Percentiles rank a stretch among this genome's conserved stretches.
Evolutionary conservation across 2,888 invertebrate species (phyloP).

Genomic region (Campaea margaritaria): DNA sequence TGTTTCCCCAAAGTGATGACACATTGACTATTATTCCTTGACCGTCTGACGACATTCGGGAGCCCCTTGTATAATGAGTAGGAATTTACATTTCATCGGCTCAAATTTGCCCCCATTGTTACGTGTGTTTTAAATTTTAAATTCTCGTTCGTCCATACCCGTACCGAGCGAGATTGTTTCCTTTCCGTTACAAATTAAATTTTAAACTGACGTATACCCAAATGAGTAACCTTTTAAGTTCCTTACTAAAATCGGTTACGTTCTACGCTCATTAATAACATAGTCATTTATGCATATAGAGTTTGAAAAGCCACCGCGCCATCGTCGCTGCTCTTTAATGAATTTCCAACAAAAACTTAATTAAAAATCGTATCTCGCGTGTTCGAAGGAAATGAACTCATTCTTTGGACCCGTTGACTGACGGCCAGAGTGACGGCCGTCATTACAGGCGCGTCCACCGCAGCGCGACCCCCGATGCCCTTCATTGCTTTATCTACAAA

Average conservation of each 20-base stretch:
- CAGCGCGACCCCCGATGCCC: constrained; percentile 60
- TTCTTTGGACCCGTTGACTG: constrained; percentile 80
- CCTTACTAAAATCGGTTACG: constrained; percentile 43
- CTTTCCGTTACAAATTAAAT: constrained; percentile 54
- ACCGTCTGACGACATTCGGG: constrained; percentile 67
- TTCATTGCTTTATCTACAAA: constrained; percentile 52
- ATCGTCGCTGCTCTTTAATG: constrained; percentile 77
- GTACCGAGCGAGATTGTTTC: constrained; percentile 36
- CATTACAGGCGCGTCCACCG: constrained; percentile 71
- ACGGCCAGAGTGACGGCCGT: constrained; percentile 79
- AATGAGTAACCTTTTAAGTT: constrained; percentile 64
- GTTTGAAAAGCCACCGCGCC: constrained; percentile 64
- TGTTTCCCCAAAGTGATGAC: constrained; percentile 57
- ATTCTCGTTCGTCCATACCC: constrained; percentile 35
- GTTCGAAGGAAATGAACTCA: constrained; percentile 85
- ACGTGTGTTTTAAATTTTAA: constrained; percentile 57
- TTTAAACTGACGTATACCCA: constrained; percentile 58
- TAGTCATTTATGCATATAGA: constrained; percentile 75
- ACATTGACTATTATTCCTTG: constrained; percentile 66
- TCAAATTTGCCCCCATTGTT: constrained; percentile 55
- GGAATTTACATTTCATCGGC: constrained; percentile 68
- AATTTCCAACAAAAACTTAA: constrained; percentile 85
- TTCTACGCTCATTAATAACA: constrained; percentile 76
- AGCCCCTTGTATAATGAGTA: constrained; percentile 65
- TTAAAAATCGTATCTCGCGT: constrained; percentile 84